phyloP scores from a whole-genome alignment of 2,113 vertebrate genomes.

The Gymnobelideus leadbeateri region DNA sequence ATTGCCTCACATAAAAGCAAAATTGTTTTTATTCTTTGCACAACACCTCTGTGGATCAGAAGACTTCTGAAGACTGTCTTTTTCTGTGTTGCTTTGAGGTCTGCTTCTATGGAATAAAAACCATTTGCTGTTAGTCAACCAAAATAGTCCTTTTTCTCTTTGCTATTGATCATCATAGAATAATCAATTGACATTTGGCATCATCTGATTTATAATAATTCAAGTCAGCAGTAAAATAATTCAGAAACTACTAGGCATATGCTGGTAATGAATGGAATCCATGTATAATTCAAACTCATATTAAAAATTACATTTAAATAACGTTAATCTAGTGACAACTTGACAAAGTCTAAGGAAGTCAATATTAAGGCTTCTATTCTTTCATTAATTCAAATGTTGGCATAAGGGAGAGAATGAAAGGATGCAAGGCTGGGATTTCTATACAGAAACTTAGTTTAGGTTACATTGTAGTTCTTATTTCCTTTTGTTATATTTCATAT shows the following conservation, averaged over 20 bases:
- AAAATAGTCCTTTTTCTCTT: constrained; percentile 74
- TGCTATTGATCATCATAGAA: constrained; percentile 80
- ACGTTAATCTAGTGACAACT: constrained; percentile 76
- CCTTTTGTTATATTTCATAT: background rate
- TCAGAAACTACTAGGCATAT: constrained; percentile 82
- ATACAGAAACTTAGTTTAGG: background rate
- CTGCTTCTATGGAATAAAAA: constrained; percentile 74
- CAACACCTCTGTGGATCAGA: constrained; percentile 22
- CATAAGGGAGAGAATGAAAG: constrained; percentile 9
- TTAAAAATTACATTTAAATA: constrained; percentile 82
- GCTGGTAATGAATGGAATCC: constrained; percentile 82
- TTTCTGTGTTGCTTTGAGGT: constrained; percentile 55
- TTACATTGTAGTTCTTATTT: constrained; percentile 5
- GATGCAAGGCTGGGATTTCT: constrained; percentile 3
- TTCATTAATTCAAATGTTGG: background rate
- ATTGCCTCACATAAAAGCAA: constrained; percentile 31
- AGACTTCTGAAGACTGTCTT: background rate
- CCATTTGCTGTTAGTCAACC: constrained; percentile 74
- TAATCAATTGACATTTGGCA: constrained; percentile 85
- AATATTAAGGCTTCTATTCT: constrained; percentile 65
- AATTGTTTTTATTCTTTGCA: constrained; percentile 8
- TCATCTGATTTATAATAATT: constrained; percentile 84
- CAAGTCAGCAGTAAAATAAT: constrained; percentile 81
- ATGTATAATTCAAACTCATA: constrained; percentile 81
- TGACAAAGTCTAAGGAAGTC: constrained; percentile 75